Conservation (phyloP, 1,140 invertebrate species). For the Stegodyphus mimosarum region DNA sequence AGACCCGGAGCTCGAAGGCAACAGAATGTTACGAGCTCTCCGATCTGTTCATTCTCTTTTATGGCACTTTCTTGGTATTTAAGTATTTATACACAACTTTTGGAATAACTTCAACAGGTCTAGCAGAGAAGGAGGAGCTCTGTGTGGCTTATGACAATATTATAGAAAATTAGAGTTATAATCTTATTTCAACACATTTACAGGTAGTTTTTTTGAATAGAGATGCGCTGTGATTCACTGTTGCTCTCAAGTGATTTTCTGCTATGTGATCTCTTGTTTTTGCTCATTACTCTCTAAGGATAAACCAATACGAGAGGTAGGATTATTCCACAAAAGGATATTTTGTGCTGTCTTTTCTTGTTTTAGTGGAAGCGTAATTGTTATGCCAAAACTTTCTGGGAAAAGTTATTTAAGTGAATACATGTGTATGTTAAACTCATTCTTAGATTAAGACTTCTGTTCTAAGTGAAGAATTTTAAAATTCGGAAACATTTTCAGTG, state of each 20-base stretch:
- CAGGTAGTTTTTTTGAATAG: constrained; percentile 31
- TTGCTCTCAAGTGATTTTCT: background rate
- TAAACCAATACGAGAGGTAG: background rate
- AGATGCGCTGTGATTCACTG: background rate
- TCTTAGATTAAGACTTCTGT: no score
- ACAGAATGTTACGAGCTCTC: background rate
- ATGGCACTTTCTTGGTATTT: background rate
- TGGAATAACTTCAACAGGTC: background rate
- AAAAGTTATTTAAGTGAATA: no score
- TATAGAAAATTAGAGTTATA: background rate
- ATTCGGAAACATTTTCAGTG: no score
- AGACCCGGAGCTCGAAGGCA: background rate
- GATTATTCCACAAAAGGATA: background rate
- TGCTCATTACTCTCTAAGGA: background rate
- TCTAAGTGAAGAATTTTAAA: no score
- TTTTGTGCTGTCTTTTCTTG: background rate
- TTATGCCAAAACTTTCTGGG: no score
- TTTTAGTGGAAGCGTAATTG: background rate
- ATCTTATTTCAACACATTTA: background rate
- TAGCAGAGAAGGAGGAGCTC: background rate
- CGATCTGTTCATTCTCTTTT: background rate
- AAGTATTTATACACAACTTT: background rate
- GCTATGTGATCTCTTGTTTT: background rate
- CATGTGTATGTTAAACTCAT: no score
- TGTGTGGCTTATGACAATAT: background rate